phyloP scores from a whole-genome alignment of 2,888 invertebrate species.

The Carterocephalus palaemon region DNA sequence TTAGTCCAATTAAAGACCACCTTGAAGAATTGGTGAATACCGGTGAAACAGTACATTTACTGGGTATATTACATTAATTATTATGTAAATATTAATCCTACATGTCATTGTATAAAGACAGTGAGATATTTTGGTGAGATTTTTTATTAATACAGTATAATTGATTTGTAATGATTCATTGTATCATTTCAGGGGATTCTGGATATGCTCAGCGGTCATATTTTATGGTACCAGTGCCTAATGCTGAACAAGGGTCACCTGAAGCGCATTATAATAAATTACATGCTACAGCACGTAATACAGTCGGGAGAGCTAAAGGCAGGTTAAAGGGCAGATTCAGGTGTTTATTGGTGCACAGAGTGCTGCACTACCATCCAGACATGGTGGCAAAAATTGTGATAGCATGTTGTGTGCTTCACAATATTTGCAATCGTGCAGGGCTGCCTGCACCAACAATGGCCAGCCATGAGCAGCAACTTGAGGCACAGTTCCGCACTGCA shows the following conservation, averaged over 20 bases:
- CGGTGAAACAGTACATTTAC: not conserved
- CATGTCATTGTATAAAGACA: too few species aligned
- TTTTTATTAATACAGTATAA: too few species aligned
- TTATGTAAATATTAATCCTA: too few species aligned
- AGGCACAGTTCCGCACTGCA: too few species aligned
- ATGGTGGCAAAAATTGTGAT: slow-evolving; percentile 11
- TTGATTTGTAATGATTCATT: too few species aligned
- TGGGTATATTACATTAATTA: not conserved
- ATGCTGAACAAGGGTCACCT: not conserved
- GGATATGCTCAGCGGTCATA: not conserved
- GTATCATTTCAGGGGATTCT: not conserved
- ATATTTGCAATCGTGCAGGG: slow-evolving; percentile 13
- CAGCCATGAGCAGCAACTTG: too few species aligned
- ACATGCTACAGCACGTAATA: not conserved
- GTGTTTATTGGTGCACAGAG: not conserved
- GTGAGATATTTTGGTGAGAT: too few species aligned
- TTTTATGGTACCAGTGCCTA: not conserved
- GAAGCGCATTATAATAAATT: not conserved
- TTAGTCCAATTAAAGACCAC: not conserved
- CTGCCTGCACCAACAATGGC: not conserved
- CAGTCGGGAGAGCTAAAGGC: not conserved
- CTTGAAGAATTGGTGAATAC: not conserved
- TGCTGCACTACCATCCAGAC: slow-evolving; percentile 17
- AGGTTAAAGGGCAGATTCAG: not conserved
- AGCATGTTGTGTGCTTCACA: slow-evolving; percentile 21